A percentile compares a stretch with the other conserved stretches of the same genome.
phyloP scores from a whole-genome alignment of 2,888 invertebrate genomes.

The Campaea margaritaria region DNA sequence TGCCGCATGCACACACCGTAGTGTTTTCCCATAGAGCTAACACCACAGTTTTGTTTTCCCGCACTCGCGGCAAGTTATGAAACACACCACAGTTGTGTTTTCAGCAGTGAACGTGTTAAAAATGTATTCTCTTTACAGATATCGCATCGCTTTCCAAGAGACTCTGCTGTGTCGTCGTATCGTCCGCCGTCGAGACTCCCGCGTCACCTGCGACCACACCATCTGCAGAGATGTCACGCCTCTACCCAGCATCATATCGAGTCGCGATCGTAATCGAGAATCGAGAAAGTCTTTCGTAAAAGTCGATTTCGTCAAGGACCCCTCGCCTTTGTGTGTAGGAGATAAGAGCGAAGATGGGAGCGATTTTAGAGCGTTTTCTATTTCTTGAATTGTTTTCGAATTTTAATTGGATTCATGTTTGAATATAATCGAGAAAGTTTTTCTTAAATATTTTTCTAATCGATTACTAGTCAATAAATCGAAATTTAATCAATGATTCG shows the following conservation, averaged over 20 bases:
- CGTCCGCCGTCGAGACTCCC: constrained; percentile 69
- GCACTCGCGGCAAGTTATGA: no score
- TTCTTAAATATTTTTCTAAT: no score
- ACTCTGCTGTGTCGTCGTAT: constrained; percentile 86
- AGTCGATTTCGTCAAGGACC: constrained; percentile 70
- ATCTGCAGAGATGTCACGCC: constrained; percentile 81
- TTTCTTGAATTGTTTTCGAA: constrained; percentile 40
- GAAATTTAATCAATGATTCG: no score
- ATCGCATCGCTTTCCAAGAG: constrained; percentile 91
- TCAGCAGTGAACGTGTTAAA: no score
- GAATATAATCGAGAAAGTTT: neutral
- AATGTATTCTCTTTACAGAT: constrained; percentile 80
- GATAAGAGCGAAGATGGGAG: constrained; percentile 46
- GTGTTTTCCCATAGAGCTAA: no score
- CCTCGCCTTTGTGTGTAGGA: constrained; percentile 60
- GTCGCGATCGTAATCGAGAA: constrained; percentile 58
- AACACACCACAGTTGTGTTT: no score
- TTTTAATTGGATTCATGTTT: neutral
- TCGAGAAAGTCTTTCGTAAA: constrained; percentile 65
- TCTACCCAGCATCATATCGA: constrained; percentile 49
- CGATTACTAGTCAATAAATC: no score
- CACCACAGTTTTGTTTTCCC: no score
- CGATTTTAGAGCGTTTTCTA: constrained; percentile 51
- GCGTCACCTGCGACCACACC: constrained; percentile 78
- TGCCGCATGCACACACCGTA: no score